Percentiles rank a stretch among this genome's conserved stretches.
phyloP scores from a whole-genome alignment of 2,113 vertebrate genomes.

The Pteronura brasiliensis region DNA sequence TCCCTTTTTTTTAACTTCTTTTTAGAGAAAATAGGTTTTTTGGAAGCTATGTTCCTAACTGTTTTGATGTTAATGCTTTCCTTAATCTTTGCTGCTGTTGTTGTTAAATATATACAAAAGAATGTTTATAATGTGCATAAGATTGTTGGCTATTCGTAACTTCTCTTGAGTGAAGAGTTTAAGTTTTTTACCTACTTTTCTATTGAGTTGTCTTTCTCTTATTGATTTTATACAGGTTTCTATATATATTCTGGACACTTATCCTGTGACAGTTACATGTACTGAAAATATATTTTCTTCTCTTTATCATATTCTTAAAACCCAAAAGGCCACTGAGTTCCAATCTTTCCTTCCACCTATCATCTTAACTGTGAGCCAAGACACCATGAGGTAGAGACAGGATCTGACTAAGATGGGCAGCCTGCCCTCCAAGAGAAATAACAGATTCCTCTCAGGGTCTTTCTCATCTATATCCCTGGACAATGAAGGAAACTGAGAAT shows the following conservation, averaged over 20 bases:
- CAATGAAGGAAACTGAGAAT: background rate
- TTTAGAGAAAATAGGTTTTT: conserved; percentile 2
- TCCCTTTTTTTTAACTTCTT: background rate
- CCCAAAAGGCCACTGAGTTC: background rate
- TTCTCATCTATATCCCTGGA: background rate
- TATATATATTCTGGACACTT: background rate
- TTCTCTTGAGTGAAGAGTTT: conserved; percentile 18
- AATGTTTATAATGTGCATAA: conserved; percentile 2
- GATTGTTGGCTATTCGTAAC: background rate
- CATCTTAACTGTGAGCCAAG: background rate
- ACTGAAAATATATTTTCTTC: background rate
- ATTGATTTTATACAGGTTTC: background rate
- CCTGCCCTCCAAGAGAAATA: background rate
- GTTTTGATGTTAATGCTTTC: background rate
- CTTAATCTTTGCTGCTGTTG: background rate
- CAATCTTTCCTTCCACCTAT: background rate
- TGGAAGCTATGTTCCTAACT: background rate
- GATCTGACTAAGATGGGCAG: background rate
- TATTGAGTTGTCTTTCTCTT: background rate
- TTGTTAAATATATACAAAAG: background rate
- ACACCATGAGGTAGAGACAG: background rate
- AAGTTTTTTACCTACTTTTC: conserved; percentile 5
- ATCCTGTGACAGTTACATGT: background rate
- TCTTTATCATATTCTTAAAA: conserved; percentile 20
- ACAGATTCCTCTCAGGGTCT: background rate